phyloP scores from a whole-genome alignment of 2,888 invertebrate species.

The Auanema freiburgensis region DNA sequence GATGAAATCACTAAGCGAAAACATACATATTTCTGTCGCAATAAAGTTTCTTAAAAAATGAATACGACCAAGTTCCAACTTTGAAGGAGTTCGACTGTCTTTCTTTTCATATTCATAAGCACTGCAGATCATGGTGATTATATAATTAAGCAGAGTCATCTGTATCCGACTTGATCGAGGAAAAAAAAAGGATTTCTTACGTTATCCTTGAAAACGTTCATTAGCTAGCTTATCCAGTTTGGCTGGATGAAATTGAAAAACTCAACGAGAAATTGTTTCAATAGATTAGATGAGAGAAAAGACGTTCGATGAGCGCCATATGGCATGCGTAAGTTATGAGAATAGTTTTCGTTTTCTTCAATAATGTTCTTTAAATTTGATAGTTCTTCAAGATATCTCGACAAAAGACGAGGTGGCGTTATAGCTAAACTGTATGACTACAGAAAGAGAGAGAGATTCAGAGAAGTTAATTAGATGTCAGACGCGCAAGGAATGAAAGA shows the following conservation, averaged over 20 bases:
- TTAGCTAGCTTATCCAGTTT: background rate
- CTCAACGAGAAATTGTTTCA: background rate
- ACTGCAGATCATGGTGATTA: too few species aligned
- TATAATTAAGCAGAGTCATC: too few species aligned
- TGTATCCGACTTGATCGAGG: too few species aligned
- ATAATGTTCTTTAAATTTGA: too few species aligned
- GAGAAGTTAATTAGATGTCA: too few species aligned
- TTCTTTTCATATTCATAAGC: too few species aligned
- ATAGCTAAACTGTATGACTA: too few species aligned
- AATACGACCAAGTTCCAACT: background rate
- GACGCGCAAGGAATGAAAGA: too few species aligned
- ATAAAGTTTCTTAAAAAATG: background rate
- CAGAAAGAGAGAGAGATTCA: too few species aligned
- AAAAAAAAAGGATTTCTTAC: background rate
- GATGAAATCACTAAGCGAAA: background rate
- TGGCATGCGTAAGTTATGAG: too few species aligned
- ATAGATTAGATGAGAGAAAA: background rate
- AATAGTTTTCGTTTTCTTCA: too few species aligned
- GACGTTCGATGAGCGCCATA: too few species aligned
- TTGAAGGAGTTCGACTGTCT: slow-evolving; percentile 4
- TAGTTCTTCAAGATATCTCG: background rate
- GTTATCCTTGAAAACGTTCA: background rate
- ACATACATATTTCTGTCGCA: background rate
- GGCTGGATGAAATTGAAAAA: background rate
- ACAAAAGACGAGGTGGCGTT: background rate